Evolutionary conservation across 2,888 invertebrate species (phyloP), one percentile per base, ranked within the genome.

Genomic region (Cerastis leucographa): DNA sequence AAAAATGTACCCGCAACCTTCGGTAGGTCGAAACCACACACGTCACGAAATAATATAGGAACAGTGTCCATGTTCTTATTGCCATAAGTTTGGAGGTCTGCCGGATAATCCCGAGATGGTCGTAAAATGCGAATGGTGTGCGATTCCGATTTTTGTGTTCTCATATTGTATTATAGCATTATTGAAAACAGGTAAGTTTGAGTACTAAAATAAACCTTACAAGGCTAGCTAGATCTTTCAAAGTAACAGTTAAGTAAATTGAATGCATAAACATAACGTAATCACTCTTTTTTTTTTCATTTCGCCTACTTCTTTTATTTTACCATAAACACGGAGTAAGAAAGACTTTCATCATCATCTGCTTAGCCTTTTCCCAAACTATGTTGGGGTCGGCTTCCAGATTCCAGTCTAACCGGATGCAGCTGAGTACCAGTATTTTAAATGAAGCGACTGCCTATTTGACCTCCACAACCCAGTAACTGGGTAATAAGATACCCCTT

Each of bases 1-100:
- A 86, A 85, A 88, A 88, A 83, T 67, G 59, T 71, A 85, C 73
- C 77, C 83, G 83, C 88, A 90, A 88, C 91, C 92, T 92, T 91
- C 89, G 44, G 11, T 44, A 64, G 54, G n/a, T 51, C 67, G 59
- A n/a, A 69, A 40, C 65, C 59, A 74, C 68, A 73, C 59, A 75
- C 71, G 29, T 62, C 74, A 69, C 56, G 51, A 80, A 72, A 80
- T 70, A 51, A 70, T 62, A 49, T 76, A 61, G 54, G 35, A 59
- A 54, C 56, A 0, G 19, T 61, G n/a, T 62, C 65, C 17, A 40
- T 42, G 14, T 46, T 80, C 40, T 35, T 56, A 46, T 2, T 4
- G 74, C 78, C 76, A 87, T 68, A 40, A 64, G 14, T 78, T 78
- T 25, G 7, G 49, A 74, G 51, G 46, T 54, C 22, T 56, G 17